These are phyloP conservation scores for Syngnathoides biaculeatus DNA, from an alignment of 2,113 vertebrate species.

Conservation along the genomic window DNA sequence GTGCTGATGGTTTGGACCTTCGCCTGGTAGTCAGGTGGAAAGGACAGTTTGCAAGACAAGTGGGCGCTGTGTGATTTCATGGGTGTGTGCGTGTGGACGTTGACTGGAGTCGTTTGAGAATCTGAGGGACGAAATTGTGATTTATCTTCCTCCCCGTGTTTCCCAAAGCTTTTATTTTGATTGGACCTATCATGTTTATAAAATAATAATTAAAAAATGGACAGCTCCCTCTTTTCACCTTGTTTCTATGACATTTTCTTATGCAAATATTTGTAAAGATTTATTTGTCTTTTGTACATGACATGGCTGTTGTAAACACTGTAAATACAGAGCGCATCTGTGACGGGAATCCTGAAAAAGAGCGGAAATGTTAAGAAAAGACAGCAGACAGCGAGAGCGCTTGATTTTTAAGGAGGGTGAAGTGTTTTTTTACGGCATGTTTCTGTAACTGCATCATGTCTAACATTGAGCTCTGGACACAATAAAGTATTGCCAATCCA, in stretches of 20 bases:
- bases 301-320: slow-evolving; percentile 71
- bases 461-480: slow-evolving; percentile 64
- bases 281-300: slow-evolving; percentile 75
- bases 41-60: slow-evolving; percentile 22
- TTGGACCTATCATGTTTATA: slow-evolving; percentile 59
- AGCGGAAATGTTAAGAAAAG: slow-evolving; percentile 50
- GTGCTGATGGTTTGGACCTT: slow-evolving; percentile 11
- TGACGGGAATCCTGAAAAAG: slow-evolving; percentile 73
- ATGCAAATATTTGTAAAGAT: slow-evolving; percentile 73
- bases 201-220: slow-evolving; percentile 40
- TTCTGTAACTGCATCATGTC: slow-evolving; percentile 64
- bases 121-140: slow-evolving; percentile 20
- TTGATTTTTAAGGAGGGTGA: slow-evolving; percentile 41
- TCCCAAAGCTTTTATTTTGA: slow-evolving; percentile 53
- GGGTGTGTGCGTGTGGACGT: slow-evolving; percentile 12
- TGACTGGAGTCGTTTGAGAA: slow-evolving; percentile 4
- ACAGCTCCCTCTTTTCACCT: slow-evolving; percentile 47
- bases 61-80: slow-evolving; percentile 24
- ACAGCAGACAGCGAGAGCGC: slow-evolving; percentile 55
- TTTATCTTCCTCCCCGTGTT: slow-evolving; percentile 40
- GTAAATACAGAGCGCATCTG: slow-evolving; percentile 75
- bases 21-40: slow-evolving; percentile 12
- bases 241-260: slow-evolving; percentile 57
- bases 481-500: slow-evolving; percentile 74
- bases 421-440: slow-evolving; percentile 61